A percentile compares a stretch with the other conserved stretches of the same genome.
Evolutionary conservation across 2,113 vertebrate genomes (phyloP).

Genomic region (Apus apus): DNA sequence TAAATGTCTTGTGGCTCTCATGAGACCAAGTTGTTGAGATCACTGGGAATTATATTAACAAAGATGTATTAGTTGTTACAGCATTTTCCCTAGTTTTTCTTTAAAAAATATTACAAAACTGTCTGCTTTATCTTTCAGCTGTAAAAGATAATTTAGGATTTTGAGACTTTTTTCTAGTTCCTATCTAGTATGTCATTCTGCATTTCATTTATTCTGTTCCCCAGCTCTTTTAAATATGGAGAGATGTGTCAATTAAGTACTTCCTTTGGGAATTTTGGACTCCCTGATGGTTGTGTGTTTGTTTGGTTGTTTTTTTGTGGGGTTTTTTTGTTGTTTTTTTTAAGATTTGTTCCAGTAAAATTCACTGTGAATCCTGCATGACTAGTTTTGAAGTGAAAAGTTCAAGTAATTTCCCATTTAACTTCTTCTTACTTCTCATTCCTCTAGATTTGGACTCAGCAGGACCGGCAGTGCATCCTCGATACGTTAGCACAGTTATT

Average conservation of each 20-base stretch:
- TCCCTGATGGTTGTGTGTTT: background rate
- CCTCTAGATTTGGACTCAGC: slow-evolving; percentile 87
- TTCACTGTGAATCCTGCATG: background rate
- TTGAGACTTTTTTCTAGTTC: background rate
- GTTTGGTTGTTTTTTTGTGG: no score
- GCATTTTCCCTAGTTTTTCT: background rate
- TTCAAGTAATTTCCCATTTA: background rate
- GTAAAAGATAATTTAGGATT: background rate
- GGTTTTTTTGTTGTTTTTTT: background rate
- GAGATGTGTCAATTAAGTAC: background rate
- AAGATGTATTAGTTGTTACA: background rate
- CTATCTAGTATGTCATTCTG: background rate
- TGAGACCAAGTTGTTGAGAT: background rate
- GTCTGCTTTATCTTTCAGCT: background rate
- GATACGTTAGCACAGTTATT: slow-evolving; percentile 84
- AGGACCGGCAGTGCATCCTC: slow-evolving; percentile 91
- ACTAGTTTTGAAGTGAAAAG: background rate
- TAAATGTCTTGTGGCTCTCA: background rate
- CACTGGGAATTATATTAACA: background rate
- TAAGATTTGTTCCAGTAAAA: background rate
- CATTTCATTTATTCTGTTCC: background rate
- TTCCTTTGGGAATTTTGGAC: background rate
- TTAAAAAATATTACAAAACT: background rate
- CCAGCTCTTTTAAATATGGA: background rate
- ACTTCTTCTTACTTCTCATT: background rate